These are phyloP conservation scores for Sorex fumeus DNA, from an alignment of 2,113 vertebrate genomes.

Conservation along the genomic window DNA sequence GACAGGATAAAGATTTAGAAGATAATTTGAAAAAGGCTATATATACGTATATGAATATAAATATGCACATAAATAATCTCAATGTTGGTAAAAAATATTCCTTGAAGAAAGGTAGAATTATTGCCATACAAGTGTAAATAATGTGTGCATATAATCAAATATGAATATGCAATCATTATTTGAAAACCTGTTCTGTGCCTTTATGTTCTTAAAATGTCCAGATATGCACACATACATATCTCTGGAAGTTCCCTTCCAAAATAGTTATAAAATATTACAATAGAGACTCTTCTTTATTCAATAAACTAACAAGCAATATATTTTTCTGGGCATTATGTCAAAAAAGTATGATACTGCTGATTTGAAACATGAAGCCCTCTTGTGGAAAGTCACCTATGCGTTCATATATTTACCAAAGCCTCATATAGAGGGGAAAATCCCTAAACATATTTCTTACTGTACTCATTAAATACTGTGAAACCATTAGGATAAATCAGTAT, in stretches of 20 bases:
- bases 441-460: slow-evolving; percentile 30
- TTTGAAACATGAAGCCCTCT: slow-evolving; percentile 82
- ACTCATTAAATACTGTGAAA: slow-evolving; percentile 41
- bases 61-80: neutral
- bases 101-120: neutral
- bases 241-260: neutral
- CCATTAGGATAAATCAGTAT: neutral
- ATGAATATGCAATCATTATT: neutral
- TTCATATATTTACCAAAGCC: slow-evolving; percentile 47
- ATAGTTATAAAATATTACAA: slow-evolving; percentile 57
- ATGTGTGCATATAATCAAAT: neutral
- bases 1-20: neutral
- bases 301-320: slow-evolving; percentile 63
- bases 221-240: neutral
- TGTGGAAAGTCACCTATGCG: slow-evolving; percentile 72
- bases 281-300: slow-evolving; percentile 59
- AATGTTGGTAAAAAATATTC: neutral
- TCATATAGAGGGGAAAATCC: neutral
- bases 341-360: slow-evolving; percentile 62
- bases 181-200: neutral
- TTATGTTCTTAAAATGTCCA: neutral
- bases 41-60: neutral
- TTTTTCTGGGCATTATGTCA: slow-evolving; percentile 65
- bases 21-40: neutral
- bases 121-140: neutral